Evolutionary conservation across 2,797 vertebrate species (phyloP), one percentile per base, ranked within the genome.

Genomic region (Tachyglossus aculeatus): DNA sequence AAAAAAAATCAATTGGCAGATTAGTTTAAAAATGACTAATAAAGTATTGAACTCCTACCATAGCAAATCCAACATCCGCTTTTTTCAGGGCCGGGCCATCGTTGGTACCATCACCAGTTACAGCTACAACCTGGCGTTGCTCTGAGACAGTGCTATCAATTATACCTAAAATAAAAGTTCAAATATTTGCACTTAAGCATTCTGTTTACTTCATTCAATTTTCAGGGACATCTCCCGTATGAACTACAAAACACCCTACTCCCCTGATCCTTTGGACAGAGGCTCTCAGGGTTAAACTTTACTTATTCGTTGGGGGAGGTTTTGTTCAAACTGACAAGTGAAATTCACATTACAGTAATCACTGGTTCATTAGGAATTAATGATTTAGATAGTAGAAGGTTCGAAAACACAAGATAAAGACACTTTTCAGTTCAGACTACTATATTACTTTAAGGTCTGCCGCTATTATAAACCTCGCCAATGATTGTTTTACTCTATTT

Each of bases 51-150:
- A n/a, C 39, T 19, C 64, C 88, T 94, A 99, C 98, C 98, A 99
- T 99, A 40, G 98, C 98, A 90, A 99, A 99, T 62, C 98, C 98
- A 67, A 99, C 98, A 79, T 99, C 98, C 15, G 98, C 98, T 91
- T 99, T 99, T 93, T 99, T 99, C 71, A 99, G 84, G 15, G 98
- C 98, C 14, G 98, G 98, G 22, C 98, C 98, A 62, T 99, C 98
- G 34, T 99, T 99, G 21, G 98, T 99, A 48, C 98, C 98, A 55
- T 99, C 98, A 68, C 98, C 98, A 8, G 98, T 99, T 70, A 99
- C 98, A 14, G 98, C 98, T 24, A 99, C 98, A 25, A 99, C 98
- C 75, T 99, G 98, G 70, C 98, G 96, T 80, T 95, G 96, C 72
- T 99, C 98, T 53, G 89, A 19, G 62, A 98, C 92, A 38, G 97